A percentile compares a stretch with the other conserved stretches of the same genome.
Conservation (phyloP, 2,888 invertebrate genomes). For the Philhelius pedissequus region DNA sequence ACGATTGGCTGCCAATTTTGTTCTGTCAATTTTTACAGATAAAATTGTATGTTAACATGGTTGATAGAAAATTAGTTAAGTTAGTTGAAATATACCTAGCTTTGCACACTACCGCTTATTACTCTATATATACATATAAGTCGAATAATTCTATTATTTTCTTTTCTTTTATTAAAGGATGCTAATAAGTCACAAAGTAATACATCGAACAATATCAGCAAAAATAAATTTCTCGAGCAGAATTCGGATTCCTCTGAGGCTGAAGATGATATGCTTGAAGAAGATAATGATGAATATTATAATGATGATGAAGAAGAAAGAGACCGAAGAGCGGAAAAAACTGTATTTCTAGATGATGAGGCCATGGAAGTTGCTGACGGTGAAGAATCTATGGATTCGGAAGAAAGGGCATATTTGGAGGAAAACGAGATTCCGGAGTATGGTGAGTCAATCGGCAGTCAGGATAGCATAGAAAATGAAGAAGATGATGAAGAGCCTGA, state of each 20-base stretch:
- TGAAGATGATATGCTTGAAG: constrained; percentile 56
- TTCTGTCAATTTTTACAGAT: too few species aligned
- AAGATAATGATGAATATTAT: constrained; percentile 33
- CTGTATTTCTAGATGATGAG: constrained; percentile 73
- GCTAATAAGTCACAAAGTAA: not conserved
- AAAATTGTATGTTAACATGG: too few species aligned
- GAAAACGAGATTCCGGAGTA: constrained; percentile 80
- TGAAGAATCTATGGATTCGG: constrained; percentile 79
- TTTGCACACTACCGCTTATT: too few species aligned
- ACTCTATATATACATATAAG: too few species aligned
- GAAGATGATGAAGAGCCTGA: constrained; percentile 78
- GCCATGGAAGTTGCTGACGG: constrained; percentile 72
- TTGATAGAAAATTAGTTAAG: too few species aligned
- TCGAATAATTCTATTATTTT: too few species aligned
- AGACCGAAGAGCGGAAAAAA: constrained; percentile 47
- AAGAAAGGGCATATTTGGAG: constrained; percentile 79
- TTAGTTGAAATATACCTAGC: too few species aligned
- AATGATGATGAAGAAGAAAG: constrained; percentile 51
- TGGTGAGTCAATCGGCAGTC: constrained; percentile 81
- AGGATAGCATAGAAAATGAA: constrained; percentile 77
- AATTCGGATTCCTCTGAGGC: constrained; percentile 5
- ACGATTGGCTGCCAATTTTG: too few species aligned
- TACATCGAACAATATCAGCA: not conserved
- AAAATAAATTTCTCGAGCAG: not conserved
- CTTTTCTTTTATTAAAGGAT: not conserved